Evolutionary conservation across 92 coral and sea anemone genomes (phyloP).

Genomic region (Umimayanthus chanpuru): DNA sequence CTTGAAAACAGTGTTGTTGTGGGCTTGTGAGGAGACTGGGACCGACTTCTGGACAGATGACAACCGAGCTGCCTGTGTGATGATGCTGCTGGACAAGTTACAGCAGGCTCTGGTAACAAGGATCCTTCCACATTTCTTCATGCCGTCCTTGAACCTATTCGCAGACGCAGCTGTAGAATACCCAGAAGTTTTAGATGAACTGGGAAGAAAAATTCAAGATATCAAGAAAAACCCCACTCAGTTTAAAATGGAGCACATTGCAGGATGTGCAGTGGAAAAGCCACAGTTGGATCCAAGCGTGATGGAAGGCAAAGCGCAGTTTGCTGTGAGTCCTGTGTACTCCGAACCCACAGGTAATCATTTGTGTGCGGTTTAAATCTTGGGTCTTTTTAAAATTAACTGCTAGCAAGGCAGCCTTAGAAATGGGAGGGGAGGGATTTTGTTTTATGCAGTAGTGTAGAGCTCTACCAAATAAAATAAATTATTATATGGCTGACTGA

Average conservation of each 20-base stretch:
- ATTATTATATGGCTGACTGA: no score
- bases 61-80: constrained; percentile 68
- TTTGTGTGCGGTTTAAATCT: no score
- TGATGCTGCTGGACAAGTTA: constrained; percentile 63
- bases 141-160: constrained; percentile 66
- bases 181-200: constrained; percentile 49
- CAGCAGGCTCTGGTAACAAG: constrained; percentile 52
- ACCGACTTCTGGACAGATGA: constrained; percentile 60
- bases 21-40: constrained; percentile 63
- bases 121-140: constrained; percentile 65
- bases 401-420: no score
- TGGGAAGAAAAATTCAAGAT: constrained; percentile 53
- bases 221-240: constrained; percentile 55
- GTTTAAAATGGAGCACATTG: constrained; percentile 44
- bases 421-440: no score
- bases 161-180: constrained; percentile 50
- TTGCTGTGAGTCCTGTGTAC: no score
- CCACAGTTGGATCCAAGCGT: constrained; percentile 3
- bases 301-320: not conserved
- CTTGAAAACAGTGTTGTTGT: constrained; percentile 67
- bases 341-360: not conserved
- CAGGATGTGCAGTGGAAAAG: not conserved
- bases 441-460: no score
- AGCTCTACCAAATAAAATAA: no score
- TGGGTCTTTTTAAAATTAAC: no score